A percentile compares a stretch with the other conserved stretches of the same genome.
phyloP scores from a whole-genome alignment of 2,888 invertebrate species.

The Kryphioiulus occultus region DNA sequence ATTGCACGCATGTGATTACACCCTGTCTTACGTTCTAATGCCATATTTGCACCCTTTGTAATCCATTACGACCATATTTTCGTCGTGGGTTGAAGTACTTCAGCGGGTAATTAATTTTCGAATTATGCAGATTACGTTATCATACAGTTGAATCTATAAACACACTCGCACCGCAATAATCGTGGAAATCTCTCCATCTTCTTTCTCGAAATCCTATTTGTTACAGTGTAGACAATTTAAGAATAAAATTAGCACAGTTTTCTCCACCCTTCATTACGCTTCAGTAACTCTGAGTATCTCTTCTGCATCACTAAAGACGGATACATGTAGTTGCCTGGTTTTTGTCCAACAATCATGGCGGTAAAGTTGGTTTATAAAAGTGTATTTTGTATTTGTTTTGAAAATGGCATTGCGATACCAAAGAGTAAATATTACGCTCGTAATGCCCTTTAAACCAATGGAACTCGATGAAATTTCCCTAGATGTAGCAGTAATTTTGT shows the following conservation, averaged over 20 bases:
- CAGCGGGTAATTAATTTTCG: not conserved
- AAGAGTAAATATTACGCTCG: too few relatives aligned
- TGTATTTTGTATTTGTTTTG: not conserved
- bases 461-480: not conserved
- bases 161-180: not conserved
- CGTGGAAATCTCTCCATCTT: not conserved
- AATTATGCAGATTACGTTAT: not conserved
- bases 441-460: not conserved
- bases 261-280: not conserved
- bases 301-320: too few relatives aligned
- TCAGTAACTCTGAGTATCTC: too few relatives aligned
- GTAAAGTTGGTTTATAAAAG: not conserved
- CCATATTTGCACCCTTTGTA: not conserved
- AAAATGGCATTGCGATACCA: too few relatives aligned
- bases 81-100: not conserved
- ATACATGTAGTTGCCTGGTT: not conserved
- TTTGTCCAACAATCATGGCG: not conserved
- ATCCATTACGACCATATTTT: not conserved
- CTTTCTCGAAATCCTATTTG: not conserved
- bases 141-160: not conserved
- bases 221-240: not conserved
- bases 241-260: not conserved
- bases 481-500: not conserved
- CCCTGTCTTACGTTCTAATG: not conserved
- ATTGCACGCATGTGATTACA: not conserved